phyloP scores from a whole-genome alignment of 1,140 invertebrate species.

The Maconellicoccus hirsutus region DNA sequence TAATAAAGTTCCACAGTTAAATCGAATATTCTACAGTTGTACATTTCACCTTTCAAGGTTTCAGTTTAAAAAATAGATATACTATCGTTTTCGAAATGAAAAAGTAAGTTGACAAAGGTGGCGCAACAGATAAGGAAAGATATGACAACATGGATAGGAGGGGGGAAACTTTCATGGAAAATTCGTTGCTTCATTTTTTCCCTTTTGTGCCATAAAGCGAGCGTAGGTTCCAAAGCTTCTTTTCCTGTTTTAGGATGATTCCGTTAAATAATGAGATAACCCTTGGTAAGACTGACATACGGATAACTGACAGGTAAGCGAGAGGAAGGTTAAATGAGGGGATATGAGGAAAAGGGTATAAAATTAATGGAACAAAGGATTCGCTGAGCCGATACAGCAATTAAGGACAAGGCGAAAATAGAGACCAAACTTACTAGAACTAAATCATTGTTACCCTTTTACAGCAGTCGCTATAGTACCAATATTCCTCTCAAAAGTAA shows the following conservation, averaged over 20 bases:
- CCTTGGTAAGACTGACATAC: not conserved
- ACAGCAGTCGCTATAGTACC: not conserved
- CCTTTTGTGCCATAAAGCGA: not conserved
- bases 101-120: not conserved
- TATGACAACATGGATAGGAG: not conserved
- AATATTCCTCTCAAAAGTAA: not conserved
- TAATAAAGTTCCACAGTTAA: too few relatives aligned
- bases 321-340: not conserved
- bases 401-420: slow-evolving; percentile 3
- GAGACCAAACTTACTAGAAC: not conserved
- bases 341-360: not conserved
- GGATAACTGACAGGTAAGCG: not conserved
- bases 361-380: slow-evolving; percentile 9
- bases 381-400: slow-evolving; percentile 7
- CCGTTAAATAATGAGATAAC: slow-evolving; percentile 5
- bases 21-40: too few relatives aligned
- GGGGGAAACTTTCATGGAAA: not conserved
- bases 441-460: not conserved
- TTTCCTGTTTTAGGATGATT: not conserved
- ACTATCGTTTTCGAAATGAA: not conserved
- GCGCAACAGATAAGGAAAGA: slow-evolving; percentile 1
- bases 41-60: too few relatives aligned
- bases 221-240: not conserved
- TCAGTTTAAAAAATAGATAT: not conserved
- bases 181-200: not conserved